Base-by-base conservation (phyloP, 1,140 invertebrate genomes). In the Atta colombica region DNA sequence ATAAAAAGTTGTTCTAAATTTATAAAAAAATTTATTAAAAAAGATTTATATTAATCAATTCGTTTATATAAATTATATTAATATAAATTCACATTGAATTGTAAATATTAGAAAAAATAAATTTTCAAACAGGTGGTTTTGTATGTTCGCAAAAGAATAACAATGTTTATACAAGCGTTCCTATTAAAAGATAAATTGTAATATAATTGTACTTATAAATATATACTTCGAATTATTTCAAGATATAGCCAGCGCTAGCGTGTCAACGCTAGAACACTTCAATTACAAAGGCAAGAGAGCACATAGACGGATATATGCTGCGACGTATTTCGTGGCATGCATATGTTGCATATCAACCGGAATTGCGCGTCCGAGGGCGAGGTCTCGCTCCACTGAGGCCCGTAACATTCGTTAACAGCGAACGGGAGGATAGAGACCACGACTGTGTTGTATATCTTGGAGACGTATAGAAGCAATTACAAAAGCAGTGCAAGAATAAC, bases 251-350 rank as follows among this genome's bases (percentile, higher is more conserved):
- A 49, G 14, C n/a, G 6, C 21, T 28, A n/a, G n/a, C n/a, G n/a
- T n/a, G 69, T 75, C 69, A 61, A 8, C 25, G 39, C n/a, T 35
- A n/a, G 25, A 49, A 84, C 28, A 21, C 55, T 61, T 74, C 80
- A 84, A 84, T 84, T 84, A 84, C 69, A 75, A 53, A 69, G 58
- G 28, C 35, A 74, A 82, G 80, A 74, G 80, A 82, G 35, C 35
- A 49, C 8, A 45, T 16, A 21, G 25, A 45, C 39, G 55, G 68
- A 75, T 75, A 61, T 61, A 35, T 14, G 69, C 28, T 74, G 69
- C 39, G 55, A 28, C n/a, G 55, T 58, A 84, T 49, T 75, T 84
- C 55, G 45, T 51, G 69, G 80, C 25, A 61, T 84, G 55, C 69
- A 84, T 75, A 61, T 84, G 69, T 72, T 61, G 69, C 80, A 74